Base-by-base conservation (phyloP, 1,140 invertebrate species). In the Dendrolimus punctatus region DNA sequence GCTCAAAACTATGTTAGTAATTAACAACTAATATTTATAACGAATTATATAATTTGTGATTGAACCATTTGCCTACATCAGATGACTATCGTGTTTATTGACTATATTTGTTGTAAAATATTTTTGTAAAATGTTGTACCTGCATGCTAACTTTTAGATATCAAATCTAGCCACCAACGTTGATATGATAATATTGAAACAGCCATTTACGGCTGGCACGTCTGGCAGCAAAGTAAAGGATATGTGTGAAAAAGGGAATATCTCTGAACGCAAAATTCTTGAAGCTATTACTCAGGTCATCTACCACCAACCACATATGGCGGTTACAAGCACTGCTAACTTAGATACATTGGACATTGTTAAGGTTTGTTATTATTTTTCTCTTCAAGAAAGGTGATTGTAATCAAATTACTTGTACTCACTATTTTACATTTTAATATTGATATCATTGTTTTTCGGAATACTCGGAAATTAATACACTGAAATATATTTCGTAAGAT, bases 271-370 rank as follows among this genome's bases (percentile, higher is more conserved):
- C 40, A 50, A 72, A 51, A 49, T 81, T 4, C 51, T 81, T n/a
- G 39, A 49, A 10, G 68, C 71, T 3, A 62, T 76, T 23, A 50
- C 65, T 8, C 50, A 73, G 39, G 65, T 76, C 8, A 50, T 81
- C 6, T 77, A 70, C 44, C 57, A 56, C 5, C 53, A 73, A 44
- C 52, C 40, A n/a, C 57, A 54, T 37, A 68, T 81, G 47, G 57
- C 49, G 47, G 47, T 69, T 6, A 62, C 65, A 4, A 9, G 50
- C 7, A 40, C 56, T 23, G 55, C 67, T 9, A 64, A 63, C 39
- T 10, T 73, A 46, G 62, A 66, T 3, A 72, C 64, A 6, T 59
- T 78, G n/a, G 59, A 73, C 50, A 69, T 80, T 42, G 48, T 61
- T 36, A 70, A 73, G 65, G 77, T 74, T 55, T 48, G 8, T 42